Percentiles rank a stretch among this genome's conserved stretches.
phyloP scores from a whole-genome alignment of 2,888 invertebrate genomes.

The Cremastinae sp. region DNA sequence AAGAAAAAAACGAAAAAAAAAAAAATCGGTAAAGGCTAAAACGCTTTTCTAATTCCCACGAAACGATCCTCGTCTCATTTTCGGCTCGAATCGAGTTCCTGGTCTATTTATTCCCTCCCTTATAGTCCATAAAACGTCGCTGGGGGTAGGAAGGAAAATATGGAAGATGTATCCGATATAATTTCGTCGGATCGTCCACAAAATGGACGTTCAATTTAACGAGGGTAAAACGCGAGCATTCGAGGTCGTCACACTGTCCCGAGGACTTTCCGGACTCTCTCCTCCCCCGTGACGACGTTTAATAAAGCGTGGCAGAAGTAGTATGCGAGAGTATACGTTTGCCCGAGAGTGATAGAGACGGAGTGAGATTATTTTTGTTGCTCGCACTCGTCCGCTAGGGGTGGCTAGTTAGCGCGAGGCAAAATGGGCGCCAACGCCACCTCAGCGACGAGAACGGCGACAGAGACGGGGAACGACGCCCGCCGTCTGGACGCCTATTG shows the following conservation, averaged over 20 bases:
- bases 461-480: slow-evolving; percentile 58
- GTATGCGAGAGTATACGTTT: slow-evolving; percentile 39
- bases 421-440: slow-evolving; percentile 71
- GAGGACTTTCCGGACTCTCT: slow-evolving; percentile 41
- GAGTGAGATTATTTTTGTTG: slow-evolving; percentile 5
- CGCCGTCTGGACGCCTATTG: slow-evolving; percentile 79
- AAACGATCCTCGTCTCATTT: no score
- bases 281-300: slow-evolving; percentile 51
- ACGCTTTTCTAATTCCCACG: no score
- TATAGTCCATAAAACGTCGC: no score
- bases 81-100: no score
- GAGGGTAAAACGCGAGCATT: slow-evolving; percentile 70
- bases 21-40: no score
- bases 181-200: not conserved
- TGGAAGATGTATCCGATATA: no score
- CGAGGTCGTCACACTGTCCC: slow-evolving; percentile 53
- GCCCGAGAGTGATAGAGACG: no score
- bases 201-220: slow-evolving; percentile 72
- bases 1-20: no score
- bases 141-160: no score
- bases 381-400: slow-evolving; percentile 70
- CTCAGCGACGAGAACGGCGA: slow-evolving; percentile 64
- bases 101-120: no score
- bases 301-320: slow-evolving; percentile 52
- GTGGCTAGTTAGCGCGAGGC: slow-evolving; percentile 77